Evolutionary conservation across 2,113 vertebrate genomes (phyloP).

Genomic region (Proterorhinus semilunaris): DNA sequence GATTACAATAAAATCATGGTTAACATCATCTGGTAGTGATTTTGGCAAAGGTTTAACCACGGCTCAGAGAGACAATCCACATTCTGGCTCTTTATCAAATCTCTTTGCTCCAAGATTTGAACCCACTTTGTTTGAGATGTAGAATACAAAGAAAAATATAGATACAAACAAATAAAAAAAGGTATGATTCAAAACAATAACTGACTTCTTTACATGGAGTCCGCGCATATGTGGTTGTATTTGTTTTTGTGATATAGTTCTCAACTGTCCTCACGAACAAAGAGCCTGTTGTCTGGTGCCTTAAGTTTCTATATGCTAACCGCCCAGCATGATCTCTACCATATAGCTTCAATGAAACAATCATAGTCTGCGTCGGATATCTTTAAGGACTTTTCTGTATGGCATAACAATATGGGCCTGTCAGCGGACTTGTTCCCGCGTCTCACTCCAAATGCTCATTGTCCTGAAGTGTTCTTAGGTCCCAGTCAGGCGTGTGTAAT

Average conservation of each 20-base stretch:
- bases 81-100: no score
- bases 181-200: not conserved
- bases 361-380: not conserved
- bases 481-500: constrained; percentile 53
- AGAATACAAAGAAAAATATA: no score
- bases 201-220: no score
- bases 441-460: constrained; percentile 28
- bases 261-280: not conserved
- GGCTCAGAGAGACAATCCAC: no score
- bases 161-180: no score
- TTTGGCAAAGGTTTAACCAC: no score
- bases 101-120: no score
- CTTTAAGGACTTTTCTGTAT: not conserved
- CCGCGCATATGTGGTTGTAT: not conserved
- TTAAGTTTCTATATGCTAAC: not conserved
- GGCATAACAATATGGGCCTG: not conserved
- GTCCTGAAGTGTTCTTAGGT: constrained; percentile 27
- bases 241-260: not conserved
- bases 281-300: not conserved
- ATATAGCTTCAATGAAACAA: not conserved
- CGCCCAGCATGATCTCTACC: not conserved
- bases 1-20: constrained; percentile 50
- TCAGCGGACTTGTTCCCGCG: constrained; percentile 2
- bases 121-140: no score
- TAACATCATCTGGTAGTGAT: no score